Base-by-base conservation (phyloP, 2,888 invertebrate species). In the Papilio demoleus region DNA sequence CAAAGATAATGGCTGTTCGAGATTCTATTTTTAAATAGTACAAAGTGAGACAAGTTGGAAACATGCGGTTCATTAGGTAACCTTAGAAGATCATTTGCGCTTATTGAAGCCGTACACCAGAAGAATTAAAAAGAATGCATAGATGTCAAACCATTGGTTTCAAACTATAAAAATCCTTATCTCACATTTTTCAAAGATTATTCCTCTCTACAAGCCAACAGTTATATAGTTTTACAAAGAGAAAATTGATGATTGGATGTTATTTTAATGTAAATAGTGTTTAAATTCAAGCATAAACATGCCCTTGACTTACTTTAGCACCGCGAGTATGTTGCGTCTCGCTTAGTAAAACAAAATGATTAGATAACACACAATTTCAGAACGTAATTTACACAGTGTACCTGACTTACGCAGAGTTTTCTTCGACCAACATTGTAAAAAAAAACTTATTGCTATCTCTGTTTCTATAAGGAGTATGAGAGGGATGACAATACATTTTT, bases 1-100 rank as follows among this genome's bases (percentile, higher is more conserved):
- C 34, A 63, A 64, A 64, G n/a, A 27, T 38, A 38, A 40, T 40
- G 50, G 47, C 27, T 6, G 24, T n/a, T n/a, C 9, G 36, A 53
- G 11, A 31, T 64, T 64, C 27, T 64, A 53, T 53, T 64, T 53
- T 64, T 53, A 38, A 17, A 56, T 31, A 27, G 14, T n/a, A 56
- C 53, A 17, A 31, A 47, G 9, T 6, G 31, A 56, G 9, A 9
- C 53, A 56, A 9, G 31, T 31, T n/a, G 14, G 50, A 50, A 27
- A 27, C 24, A 50, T 50, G 24, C 4, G 27, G 50, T n/a, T 50
- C 24, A 27, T 27, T 27, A 50, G 19, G 6, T 31, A 31, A 31
- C 4, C 31, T 31, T 4, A 31, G 31, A 31, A 3, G 6, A 31
- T 3, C 31, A 31, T 3, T 31, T 6, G 31, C 31, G n/a, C n/a